A percentile compares a stretch with the other conserved stretches of the same genome.
These are phyloP conservation scores for Kryphioiulus occultus DNA, from an alignment of 2,888 invertebrate species.

Conservation along the genomic window DNA sequence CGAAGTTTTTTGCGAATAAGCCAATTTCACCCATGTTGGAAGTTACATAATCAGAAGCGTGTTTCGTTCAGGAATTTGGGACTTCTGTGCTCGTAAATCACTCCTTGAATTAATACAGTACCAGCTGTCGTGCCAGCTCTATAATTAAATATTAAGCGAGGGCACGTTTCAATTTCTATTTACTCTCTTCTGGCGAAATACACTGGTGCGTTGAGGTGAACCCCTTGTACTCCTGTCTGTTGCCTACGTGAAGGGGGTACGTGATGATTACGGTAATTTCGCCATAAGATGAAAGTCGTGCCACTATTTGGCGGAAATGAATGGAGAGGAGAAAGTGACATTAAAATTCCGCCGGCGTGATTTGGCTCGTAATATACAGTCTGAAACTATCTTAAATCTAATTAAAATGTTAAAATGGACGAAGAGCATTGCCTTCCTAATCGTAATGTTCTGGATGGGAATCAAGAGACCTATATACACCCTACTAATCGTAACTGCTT, in stretches of 20 bases:
- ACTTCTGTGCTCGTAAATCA: not conserved
- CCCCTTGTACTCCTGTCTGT: not conserved
- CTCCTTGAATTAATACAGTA: not conserved
- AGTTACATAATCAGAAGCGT: too few species aligned
- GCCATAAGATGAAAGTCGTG: not conserved
- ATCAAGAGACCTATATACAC: not conserved
- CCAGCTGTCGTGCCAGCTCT: not conserved
- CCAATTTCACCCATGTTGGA: too few species aligned
- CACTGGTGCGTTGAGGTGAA: not conserved
- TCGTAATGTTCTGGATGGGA: not conserved
- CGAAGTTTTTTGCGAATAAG: too few species aligned
- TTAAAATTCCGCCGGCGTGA: not conserved
- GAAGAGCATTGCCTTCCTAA: not conserved
- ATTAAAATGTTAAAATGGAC: not conserved
- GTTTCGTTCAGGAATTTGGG: conserved; percentile 6
- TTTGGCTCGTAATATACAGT: not conserved
- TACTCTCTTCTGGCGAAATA: not conserved
- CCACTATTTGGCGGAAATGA: not conserved
- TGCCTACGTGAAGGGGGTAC: not conserved
- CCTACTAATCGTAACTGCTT: not conserved
- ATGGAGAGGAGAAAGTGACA: not conserved
- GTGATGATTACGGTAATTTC: not conserved
- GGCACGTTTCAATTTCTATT: conserved; percentile 8
- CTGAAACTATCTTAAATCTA: not conserved
- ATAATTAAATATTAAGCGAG: not conserved